Base-by-base conservation (phyloP, 2,113 vertebrate genomes). In the Myrmophylax atrothorax region DNA sequence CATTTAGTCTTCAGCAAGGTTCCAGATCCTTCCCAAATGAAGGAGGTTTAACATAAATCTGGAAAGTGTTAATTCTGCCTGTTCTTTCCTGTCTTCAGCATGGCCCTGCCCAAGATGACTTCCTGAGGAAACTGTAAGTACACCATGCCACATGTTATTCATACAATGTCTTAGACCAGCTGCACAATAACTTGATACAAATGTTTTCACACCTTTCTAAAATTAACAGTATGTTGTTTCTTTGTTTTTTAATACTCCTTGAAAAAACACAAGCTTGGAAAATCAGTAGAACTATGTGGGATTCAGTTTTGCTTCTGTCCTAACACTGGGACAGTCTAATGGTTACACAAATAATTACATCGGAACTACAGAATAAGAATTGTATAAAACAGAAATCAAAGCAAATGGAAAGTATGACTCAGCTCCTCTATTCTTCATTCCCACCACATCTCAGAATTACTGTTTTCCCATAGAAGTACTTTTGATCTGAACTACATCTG, bases 401-500 rank as follows among this genome's bases (percentile, higher is more conserved):
- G 62, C 70, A 91, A 63, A 87, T 87, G 53, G 69, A 52, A 87
- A 84, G 44, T 40, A 64, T 84, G 60, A 90, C 56, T 89, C 77
- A 68, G 66, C 33, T 95, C 37, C 69, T 89, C 53, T 42, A 46
- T 52, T 40, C 67, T 87, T 26, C 31, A 55, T 35, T 93, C 55
- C 55, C 19, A 74, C 33, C 46, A 83, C 49, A 44, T 60, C 56
- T 87, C 37, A 89, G 42, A 80, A 63, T 76, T 76, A 73, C 20
- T 60, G 9, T 69, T 84, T 92, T 87, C 12, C 31, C 31, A n/a
- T 73, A 58, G 46, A 84, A 82, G 9, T 79, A 49, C 62, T 72
- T 95, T 91, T 84, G 78, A 89, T 84, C 67, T 76, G 49, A 92
- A 93, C 25, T 50, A 20, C 31, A 42, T 89, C 88, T 91, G n/a